Conservation (phyloP, 2,888 invertebrate species). For the Meliscaeva auricollis region DNA sequence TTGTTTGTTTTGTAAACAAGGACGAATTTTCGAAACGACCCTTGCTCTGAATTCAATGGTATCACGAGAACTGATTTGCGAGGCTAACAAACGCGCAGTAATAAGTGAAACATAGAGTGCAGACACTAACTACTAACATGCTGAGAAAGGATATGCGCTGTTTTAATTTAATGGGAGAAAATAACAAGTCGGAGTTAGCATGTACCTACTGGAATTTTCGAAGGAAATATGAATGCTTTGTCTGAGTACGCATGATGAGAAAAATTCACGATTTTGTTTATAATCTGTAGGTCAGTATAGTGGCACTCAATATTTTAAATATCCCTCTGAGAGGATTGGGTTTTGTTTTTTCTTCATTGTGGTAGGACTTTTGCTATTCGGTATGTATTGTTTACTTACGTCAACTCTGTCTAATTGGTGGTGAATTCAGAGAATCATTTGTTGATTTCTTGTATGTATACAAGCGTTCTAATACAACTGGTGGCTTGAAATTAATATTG, state of each 20-base stretch:
- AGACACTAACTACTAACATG: constrained; percentile 32
- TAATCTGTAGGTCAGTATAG: neutral
- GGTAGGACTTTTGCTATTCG: no score
- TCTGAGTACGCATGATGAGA: constrained; percentile 72
- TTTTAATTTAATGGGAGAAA: constrained; percentile 61
- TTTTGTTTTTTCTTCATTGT: constrained; percentile 58
- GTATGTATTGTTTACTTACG: no score
- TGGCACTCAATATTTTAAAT: constrained; percentile 30
- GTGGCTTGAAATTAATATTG: no score
- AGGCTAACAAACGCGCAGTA: constrained; percentile 68
- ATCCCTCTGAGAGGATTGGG: constrained; percentile 42
- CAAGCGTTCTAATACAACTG: no score
- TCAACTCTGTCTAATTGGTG: constrained; percentile 65
- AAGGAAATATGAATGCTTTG: no score
- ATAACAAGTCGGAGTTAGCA: no score
- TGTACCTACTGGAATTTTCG: no score
- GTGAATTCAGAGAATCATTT: constrained; percentile 65
- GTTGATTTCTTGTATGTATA: constrained; percentile 71
- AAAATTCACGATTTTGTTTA: no score
- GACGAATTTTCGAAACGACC: constrained; percentile 50
- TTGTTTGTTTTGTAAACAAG: constrained; percentile 51
- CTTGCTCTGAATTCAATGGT: constrained; percentile 64
- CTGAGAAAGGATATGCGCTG: constrained; percentile 70
- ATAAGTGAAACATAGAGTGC: constrained; percentile 54
- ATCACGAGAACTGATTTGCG: constrained; percentile 68